Evolutionary conservation across 2,888 invertebrate genomes (phyloP), one percentile per base, ranked within the genome.

Genomic region (Leptothorax acervorum): DNA sequence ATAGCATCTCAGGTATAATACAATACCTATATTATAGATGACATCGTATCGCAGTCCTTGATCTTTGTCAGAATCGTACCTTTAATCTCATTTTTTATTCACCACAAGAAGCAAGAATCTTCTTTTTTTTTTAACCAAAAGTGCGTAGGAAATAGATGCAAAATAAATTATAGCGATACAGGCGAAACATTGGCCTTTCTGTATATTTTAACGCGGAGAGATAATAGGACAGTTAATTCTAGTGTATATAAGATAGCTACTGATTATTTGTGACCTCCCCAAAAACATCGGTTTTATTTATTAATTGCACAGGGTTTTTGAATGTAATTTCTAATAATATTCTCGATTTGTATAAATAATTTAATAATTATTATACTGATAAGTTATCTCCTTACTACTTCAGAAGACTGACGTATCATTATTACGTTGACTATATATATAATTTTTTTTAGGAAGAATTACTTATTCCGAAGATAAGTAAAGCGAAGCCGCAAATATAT

Each of bases 1-100:
- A 48, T 48, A 68, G 45, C 51, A 63, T 70, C 65, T 62, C 45
- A 45, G 45, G 3, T 45, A 45, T 11, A 11, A 11, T 55, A 70
- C 48, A 76, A 35, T 35, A 35, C 23, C 23, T 23, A 23, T 23
- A 23, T 23, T 6, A 53, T 15, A 70, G 70, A 76, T 76, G n/a
- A 82, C 18, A 48, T 55, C 5, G 15, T 62, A 23, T 42, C 23
- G 23, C 23, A 23, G 23, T 23, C 57, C 5, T 28, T 3, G 35
- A 42, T 57, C 35, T 15, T 28, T 45, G 12, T 62, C 12, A 48
- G 35, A 35, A 35, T 23, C 31, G 35, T 8, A 35, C 23, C 62
- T 23, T 62, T 9, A 31, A 62, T 53, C n/a, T n/a, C n/a, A 31
- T 2, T 12, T 31, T 55, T 45, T 6, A 9, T n/a, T 60, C 12